Conservation (phyloP, 2,888 invertebrate genomes). For the Trilocha varians region DNA sequence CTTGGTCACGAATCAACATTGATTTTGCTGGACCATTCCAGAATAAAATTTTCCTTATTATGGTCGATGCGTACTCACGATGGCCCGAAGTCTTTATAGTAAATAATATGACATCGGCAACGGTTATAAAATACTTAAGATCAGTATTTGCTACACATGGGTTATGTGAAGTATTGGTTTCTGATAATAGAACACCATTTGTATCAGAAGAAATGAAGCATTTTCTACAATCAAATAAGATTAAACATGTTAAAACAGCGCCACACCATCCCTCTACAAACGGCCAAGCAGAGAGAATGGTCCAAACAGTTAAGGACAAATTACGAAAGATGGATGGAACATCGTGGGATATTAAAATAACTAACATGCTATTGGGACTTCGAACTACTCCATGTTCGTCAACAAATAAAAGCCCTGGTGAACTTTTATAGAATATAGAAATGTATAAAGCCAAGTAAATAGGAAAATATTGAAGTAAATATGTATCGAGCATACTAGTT, state of each 20-base stretch:
- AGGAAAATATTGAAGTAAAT: no score
- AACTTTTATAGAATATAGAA: no score
- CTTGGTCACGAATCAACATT: constrained; percentile 9
- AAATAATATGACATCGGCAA: constrained; percentile 5
- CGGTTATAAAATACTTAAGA: not conserved
- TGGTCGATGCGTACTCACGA: constrained; percentile 10
- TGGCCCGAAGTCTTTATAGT: constrained; percentile 3
- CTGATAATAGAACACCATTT: constrained; percentile 7
- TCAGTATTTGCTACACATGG: not conserved
- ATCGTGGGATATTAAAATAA: constrained; percentile 9
- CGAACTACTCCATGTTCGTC: no score
- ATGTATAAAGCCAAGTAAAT: no score
- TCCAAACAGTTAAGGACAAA: constrained; percentile 15
- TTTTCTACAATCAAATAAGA: constrained; percentile 11
- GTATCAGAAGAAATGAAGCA: constrained; percentile 11
- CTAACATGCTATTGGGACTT: not conserved
- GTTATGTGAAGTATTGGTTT: not conserved
- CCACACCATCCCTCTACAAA: constrained; percentile 16
- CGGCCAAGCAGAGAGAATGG: constrained; percentile 14
- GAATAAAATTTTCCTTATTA: constrained; percentile 9
- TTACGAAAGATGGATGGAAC: constrained; percentile 9
- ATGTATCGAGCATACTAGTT: no score
- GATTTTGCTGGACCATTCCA: constrained; percentile 13
- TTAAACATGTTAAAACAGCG: constrained; percentile 10
- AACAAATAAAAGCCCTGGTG: no score